phyloP scores from a whole-genome alignment of 2,797 vertebrate species.

The Melanotaenia nigrans region DNA sequence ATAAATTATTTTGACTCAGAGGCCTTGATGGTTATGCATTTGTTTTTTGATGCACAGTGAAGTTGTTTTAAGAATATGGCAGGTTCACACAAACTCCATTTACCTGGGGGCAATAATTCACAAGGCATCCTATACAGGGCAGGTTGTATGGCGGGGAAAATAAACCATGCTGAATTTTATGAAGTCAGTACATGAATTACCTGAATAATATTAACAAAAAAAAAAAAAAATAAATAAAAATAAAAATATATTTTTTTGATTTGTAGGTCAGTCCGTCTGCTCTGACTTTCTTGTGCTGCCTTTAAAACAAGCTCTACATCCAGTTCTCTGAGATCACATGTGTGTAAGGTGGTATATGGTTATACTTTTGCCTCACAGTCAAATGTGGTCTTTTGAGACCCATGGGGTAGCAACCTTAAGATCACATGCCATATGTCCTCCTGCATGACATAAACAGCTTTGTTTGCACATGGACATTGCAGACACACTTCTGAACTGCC shows the following conservation, averaged over 20 bases:
- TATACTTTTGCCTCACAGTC: constrained; percentile 61
- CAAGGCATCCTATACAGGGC: constrained; percentile 10
- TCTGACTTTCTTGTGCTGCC: constrained; percentile 15
- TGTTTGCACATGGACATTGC: constrained; percentile 70
- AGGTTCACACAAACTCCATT: constrained; percentile 56
- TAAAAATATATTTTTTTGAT: constrained; percentile 42
- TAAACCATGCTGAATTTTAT: constrained; percentile 28
- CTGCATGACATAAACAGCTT: constrained; percentile 72
- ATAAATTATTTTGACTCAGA: constrained; percentile 26
- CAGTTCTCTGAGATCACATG: constrained; percentile 21
- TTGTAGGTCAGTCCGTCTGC: constrained; percentile 36
- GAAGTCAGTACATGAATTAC: constrained; percentile 33
- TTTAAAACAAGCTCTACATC: constrained; percentile 56
- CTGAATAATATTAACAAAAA: constrained; percentile 7
- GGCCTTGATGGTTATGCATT: constrained; percentile 11
- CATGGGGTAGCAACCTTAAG: constrained; percentile 72
- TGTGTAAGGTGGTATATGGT: constrained; percentile 40
- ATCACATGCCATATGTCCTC: constrained; percentile 46
- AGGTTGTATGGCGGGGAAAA: constrained; percentile 11
- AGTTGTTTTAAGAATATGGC: constrained; percentile 42
- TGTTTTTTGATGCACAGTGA: constrained; percentile 34
- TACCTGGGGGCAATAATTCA: constrained; percentile 52
- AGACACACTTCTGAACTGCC: constrained; percentile 44
- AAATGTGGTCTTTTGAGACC: constrained; percentile 59
- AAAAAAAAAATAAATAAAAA: too few relatives aligned